Evolutionary conservation across 1,140 invertebrate species (phyloP).

Genomic region (Drosophila erecta): DNA sequence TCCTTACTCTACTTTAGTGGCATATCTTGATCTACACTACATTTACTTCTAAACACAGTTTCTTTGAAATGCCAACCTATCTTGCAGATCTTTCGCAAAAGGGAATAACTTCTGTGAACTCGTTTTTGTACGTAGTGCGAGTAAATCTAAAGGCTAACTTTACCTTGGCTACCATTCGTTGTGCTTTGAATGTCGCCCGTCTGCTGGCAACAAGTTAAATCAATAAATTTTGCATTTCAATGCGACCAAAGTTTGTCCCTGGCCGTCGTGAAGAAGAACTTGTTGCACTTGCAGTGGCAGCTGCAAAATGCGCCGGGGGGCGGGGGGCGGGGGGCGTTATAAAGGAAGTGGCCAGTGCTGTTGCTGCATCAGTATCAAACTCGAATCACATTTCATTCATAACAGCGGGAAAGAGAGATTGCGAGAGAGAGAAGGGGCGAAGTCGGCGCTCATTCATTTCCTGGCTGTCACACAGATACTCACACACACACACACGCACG

Average conservation of each 20-base stretch:
- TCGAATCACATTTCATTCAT: conserved; percentile 70
- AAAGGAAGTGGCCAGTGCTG: conserved; percentile 1
- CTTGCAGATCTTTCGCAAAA: too few relatives aligned
- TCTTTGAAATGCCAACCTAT: too few relatives aligned
- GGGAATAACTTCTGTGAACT: too few relatives aligned
- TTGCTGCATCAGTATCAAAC: conserved; percentile 15
- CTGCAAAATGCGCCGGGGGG: conserved; percentile 3
- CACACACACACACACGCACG: conserved; percentile 7
- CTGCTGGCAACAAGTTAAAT: conserved; percentile 25
- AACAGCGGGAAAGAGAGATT: conserved; percentile 7
- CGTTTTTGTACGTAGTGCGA: too few relatives aligned
- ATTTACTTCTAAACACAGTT: too few relatives aligned
- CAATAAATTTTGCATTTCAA: conserved; percentile 41
- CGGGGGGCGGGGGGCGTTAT: neutral
- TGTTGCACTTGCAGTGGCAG: conserved; percentile 36
- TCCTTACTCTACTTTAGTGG: too few relatives aligned
- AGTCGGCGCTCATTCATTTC: conserved; percentile 57
- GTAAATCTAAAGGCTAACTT: too few relatives aligned
- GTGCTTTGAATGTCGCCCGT: conserved; percentile 4
- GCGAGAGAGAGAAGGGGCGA: conserved; percentile 1
- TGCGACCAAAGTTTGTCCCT: conserved; percentile 17
- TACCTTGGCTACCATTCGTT: neutral
- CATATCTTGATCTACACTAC: too few relatives aligned
- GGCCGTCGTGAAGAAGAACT: conserved; percentile 29
- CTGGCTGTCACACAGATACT: conserved; percentile 37